Evolutionary conservation across 2,888 invertebrate species (phyloP).

Genomic region (Drosophila meridionalis): DNA sequence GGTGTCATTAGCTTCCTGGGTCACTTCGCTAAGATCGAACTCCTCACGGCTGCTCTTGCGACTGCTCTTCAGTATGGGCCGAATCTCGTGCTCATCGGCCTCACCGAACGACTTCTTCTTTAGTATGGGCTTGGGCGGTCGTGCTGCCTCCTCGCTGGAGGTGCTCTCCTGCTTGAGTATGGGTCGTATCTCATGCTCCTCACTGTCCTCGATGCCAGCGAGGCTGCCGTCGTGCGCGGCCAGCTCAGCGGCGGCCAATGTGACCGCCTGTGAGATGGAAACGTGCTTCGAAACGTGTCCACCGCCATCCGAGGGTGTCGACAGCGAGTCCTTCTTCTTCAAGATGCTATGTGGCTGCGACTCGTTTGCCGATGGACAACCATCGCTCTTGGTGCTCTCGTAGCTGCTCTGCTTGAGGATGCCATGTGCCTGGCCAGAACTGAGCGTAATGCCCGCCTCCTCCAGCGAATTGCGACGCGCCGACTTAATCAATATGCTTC

Average conservation of each 20-base stretch:
- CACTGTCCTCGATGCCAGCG: constrained; percentile 46
- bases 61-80: constrained; percentile 91
- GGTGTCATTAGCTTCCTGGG: constrained; percentile 43
- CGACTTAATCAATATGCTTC: constrained; percentile 84
- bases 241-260: constrained; percentile 85
- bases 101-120: constrained; percentile 94
- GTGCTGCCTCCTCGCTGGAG: constrained; percentile 81
- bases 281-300: constrained; percentile 83
- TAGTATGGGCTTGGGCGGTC: constrained; percentile 90
- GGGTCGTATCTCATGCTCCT: constrained; percentile 89
- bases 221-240: constrained; percentile 83
- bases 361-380: constrained; percentile 87
- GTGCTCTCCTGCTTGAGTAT: constrained; percentile 93
- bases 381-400: constrained; percentile 87
- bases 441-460: constrained; percentile 71
- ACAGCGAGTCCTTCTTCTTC: constrained; percentile 86
- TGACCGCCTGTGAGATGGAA: constrained; percentile 85
- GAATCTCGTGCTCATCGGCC: constrained; percentile 90
- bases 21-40: constrained; percentile 69
- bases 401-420: constrained; percentile 92
- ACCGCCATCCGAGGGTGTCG: constrained; percentile 84
- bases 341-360: constrained; percentile 90
- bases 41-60: constrained; percentile 89
- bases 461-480: constrained; percentile 84
- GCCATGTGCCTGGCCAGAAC: constrained; percentile 86